These are phyloP conservation scores for Archivesica marissinica DNA, from an alignment of 1,140 invertebrate genomes.

Conservation along the genomic window DNA sequence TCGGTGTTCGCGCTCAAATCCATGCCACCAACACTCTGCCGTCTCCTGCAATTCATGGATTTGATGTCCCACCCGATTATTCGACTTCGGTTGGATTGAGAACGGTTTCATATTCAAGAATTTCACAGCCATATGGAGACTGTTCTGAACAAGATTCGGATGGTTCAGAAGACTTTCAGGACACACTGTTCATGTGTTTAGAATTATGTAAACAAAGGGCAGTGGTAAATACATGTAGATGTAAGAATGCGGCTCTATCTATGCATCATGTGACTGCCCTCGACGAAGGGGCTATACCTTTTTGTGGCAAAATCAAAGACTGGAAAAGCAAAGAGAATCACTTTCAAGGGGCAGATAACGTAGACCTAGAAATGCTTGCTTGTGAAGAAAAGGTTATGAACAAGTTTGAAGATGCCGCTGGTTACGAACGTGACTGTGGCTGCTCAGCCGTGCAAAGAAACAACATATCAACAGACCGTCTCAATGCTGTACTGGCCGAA, in stretches of 20 bases:
- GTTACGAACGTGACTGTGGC: slow-evolving; percentile 73
- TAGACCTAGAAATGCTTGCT: slow-evolving; percentile 58
- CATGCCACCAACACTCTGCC: slow-evolving; percentile 83
- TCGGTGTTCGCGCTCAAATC: slow-evolving; percentile 83
- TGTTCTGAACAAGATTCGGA: slow-evolving; percentile 70
- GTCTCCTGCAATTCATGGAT: slow-evolving; percentile 81
- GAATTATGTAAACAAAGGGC: slow-evolving; percentile 78
- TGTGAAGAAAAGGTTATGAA: slow-evolving; percentile 74
- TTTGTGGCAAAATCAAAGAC: slow-evolving; percentile 75
- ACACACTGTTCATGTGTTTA: slow-evolving; percentile 78
- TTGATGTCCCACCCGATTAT: slow-evolving; percentile 81
- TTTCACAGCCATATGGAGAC: slow-evolving; percentile 78
- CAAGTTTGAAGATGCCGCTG: slow-evolving; percentile 72
- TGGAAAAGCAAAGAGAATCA: slow-evolving; percentile 64
- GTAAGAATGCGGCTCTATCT: slow-evolving; percentile 68
- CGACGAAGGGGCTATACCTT: slow-evolving; percentile 62
- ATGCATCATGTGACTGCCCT: background rate
- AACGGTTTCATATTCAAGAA: slow-evolving; percentile 71
- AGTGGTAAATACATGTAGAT: slow-evolving; percentile 73
- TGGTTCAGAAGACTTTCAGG: slow-evolving; percentile 65
- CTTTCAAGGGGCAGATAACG: background rate
- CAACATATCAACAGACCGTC: slow-evolving; percentile 77
- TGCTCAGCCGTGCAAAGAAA: slow-evolving; percentile 80
- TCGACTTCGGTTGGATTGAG: slow-evolving; percentile 79
- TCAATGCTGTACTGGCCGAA: slow-evolving; percentile 81